Evolutionary conservation across 1,140 invertebrate genomes (phyloP), one percentile per base, ranked within the genome.

Genomic region (Trichoplusia ni): DNA sequence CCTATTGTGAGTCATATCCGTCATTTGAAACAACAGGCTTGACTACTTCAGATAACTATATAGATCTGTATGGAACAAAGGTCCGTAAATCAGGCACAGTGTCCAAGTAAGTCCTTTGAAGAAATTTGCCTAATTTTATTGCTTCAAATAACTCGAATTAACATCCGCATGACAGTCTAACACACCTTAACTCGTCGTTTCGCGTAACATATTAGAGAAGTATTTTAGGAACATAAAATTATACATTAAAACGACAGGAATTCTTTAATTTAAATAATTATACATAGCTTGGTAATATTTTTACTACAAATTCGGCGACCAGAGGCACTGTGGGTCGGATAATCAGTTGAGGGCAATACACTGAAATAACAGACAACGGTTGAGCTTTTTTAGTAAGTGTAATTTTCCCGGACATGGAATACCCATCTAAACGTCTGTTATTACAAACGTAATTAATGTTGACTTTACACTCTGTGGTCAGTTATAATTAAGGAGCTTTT

Each of bases 21-120:
- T 31, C 25, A 49, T 49, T 49, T 49, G 16, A 16, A 29, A 49
- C 29, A 18, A 49, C 9, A 49, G 23, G 29, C 44, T 27, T 49
- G 46, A 29, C 44, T 40, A 27, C 42, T 46, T 27, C n/a, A 29
- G 35, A 14, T 37, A 37, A 14, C 29, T 47, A 29, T 47, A 23
- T 47, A 49, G 46, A 31, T 25, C 27, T n/a, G n/a, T n/a, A n/a
- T n/a, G n/a, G n/a, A n/a, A n/a, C n/a, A n/a, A n/a, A n/a, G n/a
- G n/a, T n/a, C n/a, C n/a, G n/a, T n/a, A n/a, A n/a, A n/a, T n/a
- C n/a, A n/a, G n/a, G n/a, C n/a, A n/a, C n/a, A n/a, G n/a, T n/a
- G n/a, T n/a, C n/a, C n/a, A n/a, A n/a, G n/a, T n/a, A n/a, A n/a
- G n/a, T n/a, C n/a, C n/a, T n/a, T n/a, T n/a, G n/a, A n/a, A n/a